A percentile compares a stretch with the other conserved stretches of the same genome.
These are phyloP conservation scores for Encarsia formosa DNA, from an alignment of 2,888 invertebrate genomes.

Conservation along the genomic window DNA sequence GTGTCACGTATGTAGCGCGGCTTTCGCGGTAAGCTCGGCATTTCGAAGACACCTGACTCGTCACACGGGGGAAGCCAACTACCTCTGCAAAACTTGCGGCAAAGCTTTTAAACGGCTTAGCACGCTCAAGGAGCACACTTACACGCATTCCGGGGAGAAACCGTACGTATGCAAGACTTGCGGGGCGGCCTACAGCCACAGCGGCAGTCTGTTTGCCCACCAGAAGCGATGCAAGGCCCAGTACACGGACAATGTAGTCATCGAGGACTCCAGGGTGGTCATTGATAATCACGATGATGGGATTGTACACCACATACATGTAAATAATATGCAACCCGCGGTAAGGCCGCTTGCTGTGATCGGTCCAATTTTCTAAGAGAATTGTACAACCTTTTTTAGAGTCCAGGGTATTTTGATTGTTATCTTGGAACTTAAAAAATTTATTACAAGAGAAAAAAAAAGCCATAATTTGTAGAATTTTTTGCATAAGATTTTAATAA, in stretches of 20 bases:
- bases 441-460: too few species aligned
- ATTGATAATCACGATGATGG: constrained; percentile 42
- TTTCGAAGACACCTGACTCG: constrained; percentile 45
- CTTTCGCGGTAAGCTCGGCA: constrained; percentile 49
- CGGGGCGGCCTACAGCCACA: constrained; percentile 49
- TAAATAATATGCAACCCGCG: constrained; percentile 46
- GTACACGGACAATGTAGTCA: constrained; percentile 43
- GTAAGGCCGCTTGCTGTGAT: constrained; percentile 48
- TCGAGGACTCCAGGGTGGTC: constrained; percentile 42
- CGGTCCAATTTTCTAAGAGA: constrained; percentile 44
- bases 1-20: constrained; percentile 49
- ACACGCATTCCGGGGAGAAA: constrained; percentile 49
- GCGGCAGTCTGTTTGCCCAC: constrained; percentile 48
- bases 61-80: constrained; percentile 50
- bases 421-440: too few species aligned
- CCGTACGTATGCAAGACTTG: constrained; percentile 50
- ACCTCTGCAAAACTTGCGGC: constrained; percentile 48
- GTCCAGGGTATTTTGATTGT: too few species aligned
- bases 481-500: too few species aligned
- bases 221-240: constrained; percentile 48
- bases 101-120: constrained; percentile 49
- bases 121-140: constrained; percentile 49
- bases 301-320: constrained; percentile 44
- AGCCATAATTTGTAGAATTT: too few species aligned
- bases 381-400: too few species aligned